Evolutionary conservation across 2,113 vertebrate species (phyloP), one percentile per base, ranked within the genome.

Genomic region (Bothrops jararaca): DNA sequence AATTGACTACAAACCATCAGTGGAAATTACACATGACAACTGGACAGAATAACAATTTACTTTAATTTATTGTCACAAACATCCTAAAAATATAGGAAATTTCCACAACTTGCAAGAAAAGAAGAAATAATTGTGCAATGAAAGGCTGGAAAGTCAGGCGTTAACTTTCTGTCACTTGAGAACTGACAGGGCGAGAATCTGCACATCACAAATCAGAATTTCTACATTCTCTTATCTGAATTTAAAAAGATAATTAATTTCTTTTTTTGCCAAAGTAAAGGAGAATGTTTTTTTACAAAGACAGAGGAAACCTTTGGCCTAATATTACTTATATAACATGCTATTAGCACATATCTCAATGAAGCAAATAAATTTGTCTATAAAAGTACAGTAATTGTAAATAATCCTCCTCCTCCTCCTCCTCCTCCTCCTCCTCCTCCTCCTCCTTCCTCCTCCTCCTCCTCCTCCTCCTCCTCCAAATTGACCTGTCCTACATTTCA

Each of bases 61-160:
- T 86, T 86, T 86, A 23, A 92, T 23, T 69, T 89, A 9, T 18
- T 94, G 85, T 90, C 92, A 88, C 56, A 64, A 52, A 89, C 24
- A 85, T 92, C 80, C 69, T 94, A 85, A 57, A 90, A 85, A 80
- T 56, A 93, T 0, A 0, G 89, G 56, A 39, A 48, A 9, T 39
- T 56, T 86, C 29, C 26, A 7, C 91, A 85, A 69, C n/a, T 80
- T 80, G n/a, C n/a, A 29, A 69, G 69, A 20, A 80, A 80, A 80
- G 34, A 74, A 80, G 34, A 80, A 39, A 80, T 22, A 80, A 39
- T 6, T 20, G 2, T 20, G 34, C n/a, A 80, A 39, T 39, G 18
- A 80, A 80, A 80, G 18, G 15, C 69, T 20, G 5, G 15, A 74
- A 34, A 39, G n/a, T 39, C 42, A 42, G 42, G 42, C 42, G 4